These are phyloP conservation scores for Eumaeus atala DNA, from an alignment of 1,140 invertebrate species.

Conservation along the genomic window DNA sequence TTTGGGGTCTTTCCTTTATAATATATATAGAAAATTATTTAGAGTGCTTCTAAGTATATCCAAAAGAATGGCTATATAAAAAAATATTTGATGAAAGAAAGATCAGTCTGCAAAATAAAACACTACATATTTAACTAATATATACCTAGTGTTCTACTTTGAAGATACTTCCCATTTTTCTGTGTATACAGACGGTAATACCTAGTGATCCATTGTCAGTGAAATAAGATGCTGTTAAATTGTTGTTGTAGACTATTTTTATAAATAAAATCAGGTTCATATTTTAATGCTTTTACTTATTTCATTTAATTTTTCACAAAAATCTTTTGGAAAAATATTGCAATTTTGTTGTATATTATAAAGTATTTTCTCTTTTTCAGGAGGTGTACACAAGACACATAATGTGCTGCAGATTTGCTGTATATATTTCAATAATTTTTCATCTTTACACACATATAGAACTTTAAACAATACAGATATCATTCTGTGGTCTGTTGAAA, in stretches of 20 bases:
- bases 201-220: no score
- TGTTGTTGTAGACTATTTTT: not conserved
- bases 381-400: slow-evolving; percentile 32
- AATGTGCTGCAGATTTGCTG: slow-evolving; percentile 41
- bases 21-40: no score
- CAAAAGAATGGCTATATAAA: no score
- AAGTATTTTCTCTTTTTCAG: slow-evolving; percentile 35
- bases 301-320: not conserved
- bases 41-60: no score
- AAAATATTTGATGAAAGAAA: no score
- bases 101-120: no score
- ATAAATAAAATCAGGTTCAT: not conserved
- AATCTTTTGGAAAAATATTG: not conserved
- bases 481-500: slow-evolving; percentile 38
- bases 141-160: no score
- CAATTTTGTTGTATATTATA: slow-evolving; percentile 4
- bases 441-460: slow-evolving; percentile 35
- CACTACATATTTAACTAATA: no score
- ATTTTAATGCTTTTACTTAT: not conserved
- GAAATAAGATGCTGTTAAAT: no score
- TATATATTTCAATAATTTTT: slow-evolving; percentile 25
- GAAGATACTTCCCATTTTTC: no score
- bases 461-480: slow-evolving; percentile 46
- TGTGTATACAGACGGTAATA: no score
- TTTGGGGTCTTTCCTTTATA: no score